Base-by-base conservation (phyloP, 2,797 vertebrate genomes). In the Anguilla anguilla region DNA sequence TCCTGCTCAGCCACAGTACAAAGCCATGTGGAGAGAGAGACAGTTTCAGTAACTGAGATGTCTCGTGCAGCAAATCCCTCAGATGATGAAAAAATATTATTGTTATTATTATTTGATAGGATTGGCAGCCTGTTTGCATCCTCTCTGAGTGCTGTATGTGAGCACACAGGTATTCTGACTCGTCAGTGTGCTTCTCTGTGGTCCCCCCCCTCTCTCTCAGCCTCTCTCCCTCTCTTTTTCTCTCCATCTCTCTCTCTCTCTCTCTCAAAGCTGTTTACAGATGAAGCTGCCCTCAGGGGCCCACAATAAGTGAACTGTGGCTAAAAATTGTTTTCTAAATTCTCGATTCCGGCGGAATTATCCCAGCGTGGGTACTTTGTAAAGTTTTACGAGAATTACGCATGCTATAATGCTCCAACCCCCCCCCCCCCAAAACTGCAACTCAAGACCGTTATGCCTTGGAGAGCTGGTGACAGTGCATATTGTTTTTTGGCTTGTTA, bases 331-430 rank as follows among this genome's bases (percentile, higher is more conserved):
- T 46, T 81, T 81, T 51, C 25, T 22, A 25, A 81, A 81, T 25
- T 43, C 77, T 46, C 49, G 19, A 81, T 81, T 81, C 19, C 43
- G 49, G 5, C 22, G 25, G 4, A 81, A 81, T 81, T 81, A 25
- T n/a, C 43, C 77, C 77, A 81, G 39, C 31, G 77, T 81, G 77
- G 77, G 43, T 51, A 51, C 77, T 81, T 81, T 81, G 77, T 25
- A 51, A 49, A 81, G 77, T 49, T 46, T 51, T 81, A 46, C 19
- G 43, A 81, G 77, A 81, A 49, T 49, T 81, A 81, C 6, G 6
- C 22, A 51, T 0, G 2, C 77, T 49, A 35, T 74, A 81, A 51
- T 51, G 43, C 77, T 10, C 35, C 77, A 11, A 25, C 31, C 74
- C 1, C 15, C n/a, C 11, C 0, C 9, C 35, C 31, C 3, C 13